phyloP scores from a whole-genome alignment of 2,888 invertebrate genomes.

The Tanytarsus gracilentus region DNA sequence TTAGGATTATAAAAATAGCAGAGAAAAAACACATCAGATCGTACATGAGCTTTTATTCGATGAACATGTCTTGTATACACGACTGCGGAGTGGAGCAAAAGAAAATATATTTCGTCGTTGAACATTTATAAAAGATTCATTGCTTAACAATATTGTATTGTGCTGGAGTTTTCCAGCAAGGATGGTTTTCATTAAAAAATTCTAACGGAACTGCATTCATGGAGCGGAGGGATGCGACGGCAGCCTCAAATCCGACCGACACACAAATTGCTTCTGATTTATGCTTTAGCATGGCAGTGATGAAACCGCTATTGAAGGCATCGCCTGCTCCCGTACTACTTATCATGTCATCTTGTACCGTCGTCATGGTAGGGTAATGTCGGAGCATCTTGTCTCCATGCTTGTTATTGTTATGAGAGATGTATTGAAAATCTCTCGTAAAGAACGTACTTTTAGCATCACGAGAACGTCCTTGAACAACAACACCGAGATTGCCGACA shows the following conservation, averaged over 20 bases:
- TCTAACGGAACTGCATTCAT: constrained; percentile 51
- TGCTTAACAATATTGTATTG: not conserved
- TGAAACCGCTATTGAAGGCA: constrained; percentile 62
- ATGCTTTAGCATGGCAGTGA: constrained; percentile 52
- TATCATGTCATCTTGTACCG: constrained; percentile 44
- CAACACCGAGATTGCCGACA: constrained; percentile 51
- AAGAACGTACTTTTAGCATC: constrained; percentile 38
- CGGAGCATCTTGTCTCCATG: constrained; percentile 31
- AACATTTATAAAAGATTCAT: too few relatives aligned
- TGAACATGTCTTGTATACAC: too few relatives aligned
- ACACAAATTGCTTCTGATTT: constrained; percentile 51
- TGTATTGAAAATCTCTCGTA: constrained; percentile 19
- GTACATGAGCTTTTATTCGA: too few relatives aligned
- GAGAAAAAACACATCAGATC: too few relatives aligned
- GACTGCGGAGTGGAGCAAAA: not conserved
- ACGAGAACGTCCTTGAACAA: constrained; percentile 39
- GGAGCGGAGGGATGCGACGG: constrained; percentile 50
- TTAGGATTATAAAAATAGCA: too few relatives aligned
- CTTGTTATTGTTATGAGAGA: not conserved
- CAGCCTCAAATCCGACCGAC: constrained; percentile 53
- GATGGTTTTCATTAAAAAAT: constrained; percentile 35
- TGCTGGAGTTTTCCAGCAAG: constrained; percentile 29
- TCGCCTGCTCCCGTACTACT: constrained; percentile 82
- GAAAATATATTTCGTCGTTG: not conserved
- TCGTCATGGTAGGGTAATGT: constrained; percentile 44